phyloP scores from a whole-genome alignment of 2,888 invertebrate genomes.

The Nysson spinosus region DNA sequence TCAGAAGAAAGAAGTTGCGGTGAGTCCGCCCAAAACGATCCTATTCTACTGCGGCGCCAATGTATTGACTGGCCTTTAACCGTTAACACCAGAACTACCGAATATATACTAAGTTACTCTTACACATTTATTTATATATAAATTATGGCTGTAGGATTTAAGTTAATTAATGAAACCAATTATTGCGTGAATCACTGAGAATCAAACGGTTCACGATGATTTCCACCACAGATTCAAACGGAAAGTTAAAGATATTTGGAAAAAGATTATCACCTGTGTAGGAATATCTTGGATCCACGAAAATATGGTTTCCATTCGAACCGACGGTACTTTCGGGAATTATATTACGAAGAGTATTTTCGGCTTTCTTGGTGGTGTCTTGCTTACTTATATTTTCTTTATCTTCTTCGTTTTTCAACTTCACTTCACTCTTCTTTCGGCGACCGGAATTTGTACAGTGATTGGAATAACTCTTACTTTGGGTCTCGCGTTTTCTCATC shows the following conservation, averaged over 20 bases:
- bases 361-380: slow-evolving; percentile 83
- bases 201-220: too few relatives aligned
- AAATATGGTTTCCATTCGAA: slow-evolving; percentile 76
- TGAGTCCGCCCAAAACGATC: slow-evolving; percentile 41
- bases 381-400: slow-evolving; percentile 83
- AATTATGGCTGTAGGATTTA: too few relatives aligned
- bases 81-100: too few relatives aligned
- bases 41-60: too few relatives aligned
- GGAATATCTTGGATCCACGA: slow-evolving; percentile 71
- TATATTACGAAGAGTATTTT: slow-evolving; percentile 82
- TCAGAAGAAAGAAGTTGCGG: slow-evolving; percentile 74
- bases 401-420: slow-evolving; percentile 84
- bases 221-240: slow-evolving; percentile 74
- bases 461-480: slow-evolving; percentile 83
- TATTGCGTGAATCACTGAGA: too few relatives aligned
- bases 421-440: slow-evolving; percentile 81
- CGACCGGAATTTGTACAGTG: slow-evolving; percentile 82
- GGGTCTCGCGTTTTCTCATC: slow-evolving; percentile 83
- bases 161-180: too few relatives aligned
- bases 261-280: slow-evolving; percentile 62
- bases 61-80: too few relatives aligned
- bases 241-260: slow-evolving; percentile 75
- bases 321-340: slow-evolving; percentile 81
- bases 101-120: too few relatives aligned
- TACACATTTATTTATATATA: too few relatives aligned